A percentile compares a stretch with the other conserved stretches of the same genome.
Conservation (phyloP, 2,888 invertebrate species). For the Metalampra italica region DNA sequence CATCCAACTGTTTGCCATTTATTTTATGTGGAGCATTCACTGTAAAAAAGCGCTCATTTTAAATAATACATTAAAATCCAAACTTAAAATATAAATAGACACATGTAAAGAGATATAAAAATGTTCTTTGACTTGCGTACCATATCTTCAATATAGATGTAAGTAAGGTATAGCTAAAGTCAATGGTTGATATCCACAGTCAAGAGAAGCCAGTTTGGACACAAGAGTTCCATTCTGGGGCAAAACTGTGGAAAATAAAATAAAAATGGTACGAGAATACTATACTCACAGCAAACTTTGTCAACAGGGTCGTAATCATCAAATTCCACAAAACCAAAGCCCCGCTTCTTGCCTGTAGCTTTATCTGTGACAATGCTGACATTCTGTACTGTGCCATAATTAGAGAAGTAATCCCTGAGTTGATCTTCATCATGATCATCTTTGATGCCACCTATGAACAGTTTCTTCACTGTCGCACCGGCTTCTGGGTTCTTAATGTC, state of each 20-base stretch:
- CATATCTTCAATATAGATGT: constrained; percentile 43
- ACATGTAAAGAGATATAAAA: constrained; percentile 11
- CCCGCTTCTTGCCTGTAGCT: constrained; percentile 94
- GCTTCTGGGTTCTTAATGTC: constrained; percentile 96
- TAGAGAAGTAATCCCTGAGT: constrained; percentile 89
- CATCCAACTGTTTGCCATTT: constrained; percentile 92
- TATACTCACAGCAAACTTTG: constrained; percentile 93
- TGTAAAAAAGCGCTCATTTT: constrained; percentile 37
- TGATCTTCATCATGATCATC: constrained; percentile 96
- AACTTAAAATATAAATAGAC: not conserved
- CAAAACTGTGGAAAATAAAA: constrained; percentile 62
- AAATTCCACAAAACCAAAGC: constrained; percentile 98
- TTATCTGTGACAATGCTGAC: constrained; percentile 95
- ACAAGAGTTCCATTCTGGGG: constrained; percentile 67
- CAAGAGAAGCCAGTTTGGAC: constrained; percentile 71
- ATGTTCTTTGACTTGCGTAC: constrained; percentile 72
- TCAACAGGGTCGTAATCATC: constrained; percentile 98
- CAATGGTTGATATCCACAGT: constrained; percentile 70
- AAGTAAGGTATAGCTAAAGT: constrained; percentile 72
- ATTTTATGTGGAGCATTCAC: constrained; percentile 91
- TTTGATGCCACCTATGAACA: constrained; percentile 96
- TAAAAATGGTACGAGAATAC: not conserved
- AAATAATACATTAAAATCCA: not conserved
- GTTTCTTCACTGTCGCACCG: constrained; percentile 94
- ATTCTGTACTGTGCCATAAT: constrained; percentile 89